Percentiles rank a stretch among this genome's conserved stretches.
Evolutionary conservation across 2,888 invertebrate genomes (phyloP).

Genomic region (Drosophila fungiperda): DNA sequence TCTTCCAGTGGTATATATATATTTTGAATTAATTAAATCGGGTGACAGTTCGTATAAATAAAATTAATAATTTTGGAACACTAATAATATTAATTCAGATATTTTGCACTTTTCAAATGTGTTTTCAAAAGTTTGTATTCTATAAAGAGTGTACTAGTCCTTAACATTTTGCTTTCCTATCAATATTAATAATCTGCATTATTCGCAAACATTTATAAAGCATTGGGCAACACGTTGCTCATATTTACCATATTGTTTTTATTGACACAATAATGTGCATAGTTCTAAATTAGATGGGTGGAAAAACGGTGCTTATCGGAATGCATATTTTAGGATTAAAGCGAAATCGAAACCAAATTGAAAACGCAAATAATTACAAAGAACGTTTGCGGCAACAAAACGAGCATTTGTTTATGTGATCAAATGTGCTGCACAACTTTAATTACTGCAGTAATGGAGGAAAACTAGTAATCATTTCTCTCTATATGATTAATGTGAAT

Average conservation of each 20-base stretch:
- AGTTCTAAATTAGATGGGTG: not conserved
- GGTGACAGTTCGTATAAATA: not conserved
- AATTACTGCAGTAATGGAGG: not conserved
- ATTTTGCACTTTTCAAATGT: not conserved
- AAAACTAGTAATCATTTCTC: constrained; percentile 4
- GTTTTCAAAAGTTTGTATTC: not conserved
- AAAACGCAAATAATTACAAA: not conserved
- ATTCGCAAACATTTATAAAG: not conserved
- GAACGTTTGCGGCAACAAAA: not conserved
- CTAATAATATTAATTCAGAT: not conserved
- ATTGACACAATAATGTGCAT: not conserved
- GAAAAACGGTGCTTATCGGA: not conserved
- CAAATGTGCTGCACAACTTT: not conserved
- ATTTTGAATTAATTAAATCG: not conserved
- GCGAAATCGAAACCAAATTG: not conserved
- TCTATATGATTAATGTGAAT: constrained; percentile 17
- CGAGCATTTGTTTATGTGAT: constrained; percentile 19
- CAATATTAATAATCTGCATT: not conserved
- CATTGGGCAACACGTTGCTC: not conserved
- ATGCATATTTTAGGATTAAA: not conserved
- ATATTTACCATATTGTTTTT: not conserved
- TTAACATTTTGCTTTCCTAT: not conserved
- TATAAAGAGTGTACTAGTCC: not conserved
- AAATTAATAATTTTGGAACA: not conserved
- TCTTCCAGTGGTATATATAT: not conserved